phyloP scores from a whole-genome alignment of 2,888 invertebrate genomes.

The Prosopocoilus inquinatus region DNA sequence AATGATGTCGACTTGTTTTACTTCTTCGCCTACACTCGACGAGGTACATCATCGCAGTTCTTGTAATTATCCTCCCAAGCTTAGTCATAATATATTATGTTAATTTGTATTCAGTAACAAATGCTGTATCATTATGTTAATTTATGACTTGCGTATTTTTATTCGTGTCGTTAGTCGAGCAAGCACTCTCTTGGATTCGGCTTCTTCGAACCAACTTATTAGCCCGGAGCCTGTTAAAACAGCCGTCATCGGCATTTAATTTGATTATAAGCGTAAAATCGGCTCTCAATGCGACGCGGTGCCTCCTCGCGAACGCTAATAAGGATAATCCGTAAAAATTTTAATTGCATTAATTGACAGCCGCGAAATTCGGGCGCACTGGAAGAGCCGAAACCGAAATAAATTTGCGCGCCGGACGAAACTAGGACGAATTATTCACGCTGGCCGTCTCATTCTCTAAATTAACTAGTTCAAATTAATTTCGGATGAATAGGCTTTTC shows the following conservation, averaged over 20 bases:
- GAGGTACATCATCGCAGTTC: constrained; percentile 28
- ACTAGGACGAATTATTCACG: too few relatives aligned
- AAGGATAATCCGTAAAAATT: too few relatives aligned
- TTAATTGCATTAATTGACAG: too few relatives aligned
- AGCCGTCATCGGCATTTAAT: not conserved
- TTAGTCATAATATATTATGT: constrained; percentile 46
- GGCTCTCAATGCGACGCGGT: not conserved
- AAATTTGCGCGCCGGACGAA: too few relatives aligned
- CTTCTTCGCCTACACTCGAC: constrained; percentile 25
- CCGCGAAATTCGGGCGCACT: too few relatives aligned
- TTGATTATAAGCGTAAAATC: not conserved
- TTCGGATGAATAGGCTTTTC: too few relatives aligned
- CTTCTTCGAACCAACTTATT: not conserved
- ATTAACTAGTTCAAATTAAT: too few relatives aligned
- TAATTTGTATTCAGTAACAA: constrained; percentile 43
- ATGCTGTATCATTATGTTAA: constrained; percentile 45
- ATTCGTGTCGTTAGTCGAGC: constrained; percentile 4
- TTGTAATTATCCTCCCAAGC: constrained; percentile 41
- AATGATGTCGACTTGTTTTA: constrained; percentile 12
- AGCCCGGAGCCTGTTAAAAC: not conserved
- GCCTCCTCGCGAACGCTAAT: too few relatives aligned
- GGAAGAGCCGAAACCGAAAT: too few relatives aligned
- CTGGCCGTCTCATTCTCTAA: too few relatives aligned
- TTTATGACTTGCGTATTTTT: constrained; percentile 43
- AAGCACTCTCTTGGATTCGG: not conserved